Evolutionary conservation across 2,888 invertebrate genomes (phyloP), one percentile per base, ranked within the genome.

Genomic region (Busseola fusca): DNA sequence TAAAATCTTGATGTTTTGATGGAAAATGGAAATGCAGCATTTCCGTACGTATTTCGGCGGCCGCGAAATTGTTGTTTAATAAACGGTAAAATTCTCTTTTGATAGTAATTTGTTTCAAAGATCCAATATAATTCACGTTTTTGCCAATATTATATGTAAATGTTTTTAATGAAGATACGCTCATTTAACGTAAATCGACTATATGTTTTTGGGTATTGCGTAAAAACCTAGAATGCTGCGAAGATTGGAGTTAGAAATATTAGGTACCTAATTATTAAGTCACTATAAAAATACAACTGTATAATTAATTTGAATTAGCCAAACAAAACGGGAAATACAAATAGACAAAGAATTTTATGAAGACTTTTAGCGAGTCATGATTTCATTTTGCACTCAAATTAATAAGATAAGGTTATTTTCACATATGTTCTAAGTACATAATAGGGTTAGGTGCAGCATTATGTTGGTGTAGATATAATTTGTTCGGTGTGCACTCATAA

Each of bases 401-500:
- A 76, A 73, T 76, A 81, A 76, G 66, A 64, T 57, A 52, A 69
- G 76, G 73, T 72, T 21, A 73, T 69, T 64, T 64, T 67, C 42
- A 59, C 57, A 72, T 56, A 57, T 72, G 71, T 74, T 76, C 60
- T 78, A 82, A 80, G 73, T 83, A 75, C 76, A 65, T 76, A 76
- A 82, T 72, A 59, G 78, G 74, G 78, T 82, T 77, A 76, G 74
- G 65, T 57, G 52, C 34, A 57, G 74, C 73, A 80, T 80, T 80
- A 84, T 73, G 73, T 79, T 72, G 69, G 78, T 73, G 72, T 79
- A 78, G 78, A 78, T 80, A 80, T 82, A 78, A 82, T 80, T 87
- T 80, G 82, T 80, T 82, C 81, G 75, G 82, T 80, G 80, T 80
- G 81, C 82, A 81, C 81, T 82, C 81, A 82, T 81, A 82, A 81